Evolutionary conservation across 2,797 vertebrate species (phyloP).

Genomic region (Trachops cirrhosus): DNA sequence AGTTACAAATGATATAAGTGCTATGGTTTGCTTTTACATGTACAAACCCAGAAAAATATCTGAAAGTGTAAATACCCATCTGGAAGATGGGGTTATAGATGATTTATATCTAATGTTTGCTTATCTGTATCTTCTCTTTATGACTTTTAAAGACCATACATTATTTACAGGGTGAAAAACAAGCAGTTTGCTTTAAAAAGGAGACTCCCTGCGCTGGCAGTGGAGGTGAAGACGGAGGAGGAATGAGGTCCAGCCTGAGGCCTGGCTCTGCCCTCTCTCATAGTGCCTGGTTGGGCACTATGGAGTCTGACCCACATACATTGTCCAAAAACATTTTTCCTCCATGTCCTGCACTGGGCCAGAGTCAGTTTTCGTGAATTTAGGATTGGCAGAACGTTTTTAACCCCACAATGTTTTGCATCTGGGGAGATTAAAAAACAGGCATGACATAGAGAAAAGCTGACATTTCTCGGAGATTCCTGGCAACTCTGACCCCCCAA

Average conservation of each 20-base stretch:
- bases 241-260: fast-evolving
- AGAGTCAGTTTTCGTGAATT: slow-evolving; percentile 88
- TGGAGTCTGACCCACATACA: slow-evolving; percentile 82
- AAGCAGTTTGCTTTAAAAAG: neutral
- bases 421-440: slow-evolving; percentile 71
- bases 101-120: neutral
- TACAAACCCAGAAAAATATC: neutral
- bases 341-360: slow-evolving; percentile 84
- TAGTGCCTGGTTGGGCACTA: slow-evolving; percentile 85
- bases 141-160: neutral
- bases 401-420: slow-evolving; percentile 89
- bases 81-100: neutral
- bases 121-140: neutral
- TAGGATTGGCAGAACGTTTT: slow-evolving; percentile 76
- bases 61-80: neutral
- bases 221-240: neutral
- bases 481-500: neutral
- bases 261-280: neutral
- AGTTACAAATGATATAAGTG: neutral
- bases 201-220: neutral
- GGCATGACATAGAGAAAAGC: neutral
- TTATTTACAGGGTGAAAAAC: slow-evolving; percentile 29
- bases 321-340: slow-evolving; percentile 84
- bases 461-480: neutral
- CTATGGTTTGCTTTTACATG: neutral